These are phyloP conservation scores for Macaria notata DNA, from an alignment of 2,888 invertebrate genomes.

Conservation along the genomic window DNA sequence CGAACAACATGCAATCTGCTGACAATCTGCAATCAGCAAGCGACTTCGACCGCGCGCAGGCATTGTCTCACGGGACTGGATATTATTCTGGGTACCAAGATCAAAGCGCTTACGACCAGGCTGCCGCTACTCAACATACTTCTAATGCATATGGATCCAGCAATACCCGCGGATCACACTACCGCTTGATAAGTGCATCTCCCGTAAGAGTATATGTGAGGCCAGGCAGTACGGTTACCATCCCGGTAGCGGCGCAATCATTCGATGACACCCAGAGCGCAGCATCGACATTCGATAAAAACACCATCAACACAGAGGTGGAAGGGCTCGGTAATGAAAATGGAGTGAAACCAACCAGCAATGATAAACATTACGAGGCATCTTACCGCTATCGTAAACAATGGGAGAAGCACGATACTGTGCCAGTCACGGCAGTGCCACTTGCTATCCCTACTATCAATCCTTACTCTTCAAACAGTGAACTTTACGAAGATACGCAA, in stretches of 20 bases:
- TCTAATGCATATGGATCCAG: conserved; percentile 40
- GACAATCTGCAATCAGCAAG: conserved; percentile 41
- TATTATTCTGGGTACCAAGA: conserved; percentile 47
- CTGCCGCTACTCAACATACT: conserved; percentile 35
- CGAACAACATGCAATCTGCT: conserved; percentile 45
- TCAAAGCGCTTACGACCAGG: conserved; percentile 38
- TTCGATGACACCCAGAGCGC: conserved; percentile 39
- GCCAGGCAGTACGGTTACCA: conserved; percentile 58
- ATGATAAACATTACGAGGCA: conserved; percentile 64
- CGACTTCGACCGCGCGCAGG: conserved; percentile 43
- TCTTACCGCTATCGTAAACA: conserved; percentile 69
- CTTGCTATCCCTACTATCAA: conserved; percentile 47
- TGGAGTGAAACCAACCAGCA: conserved; percentile 39
- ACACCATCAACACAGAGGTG: conserved; percentile 53
- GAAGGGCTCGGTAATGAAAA: conserved; percentile 48
- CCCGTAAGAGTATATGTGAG: conserved; percentile 61
- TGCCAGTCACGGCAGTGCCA: conserved; percentile 42
- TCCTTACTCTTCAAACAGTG: conserved; percentile 54
- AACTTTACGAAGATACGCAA: conserved; percentile 57
- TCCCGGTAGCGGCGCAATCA: conserved; percentile 60
- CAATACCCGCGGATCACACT: conserved; percentile 39
- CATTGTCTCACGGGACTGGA: conserved; percentile 28
- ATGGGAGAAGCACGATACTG: conserved; percentile 70
- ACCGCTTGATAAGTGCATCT: conserved; percentile 45
- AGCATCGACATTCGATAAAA: conserved; percentile 46